Percentiles rank a stretch among this genome's conserved stretches.
These are phyloP conservation scores for Zonotrichia leucophrys DNA, from an alignment of 2,113 vertebrate genomes.

Conservation along the genomic window DNA sequence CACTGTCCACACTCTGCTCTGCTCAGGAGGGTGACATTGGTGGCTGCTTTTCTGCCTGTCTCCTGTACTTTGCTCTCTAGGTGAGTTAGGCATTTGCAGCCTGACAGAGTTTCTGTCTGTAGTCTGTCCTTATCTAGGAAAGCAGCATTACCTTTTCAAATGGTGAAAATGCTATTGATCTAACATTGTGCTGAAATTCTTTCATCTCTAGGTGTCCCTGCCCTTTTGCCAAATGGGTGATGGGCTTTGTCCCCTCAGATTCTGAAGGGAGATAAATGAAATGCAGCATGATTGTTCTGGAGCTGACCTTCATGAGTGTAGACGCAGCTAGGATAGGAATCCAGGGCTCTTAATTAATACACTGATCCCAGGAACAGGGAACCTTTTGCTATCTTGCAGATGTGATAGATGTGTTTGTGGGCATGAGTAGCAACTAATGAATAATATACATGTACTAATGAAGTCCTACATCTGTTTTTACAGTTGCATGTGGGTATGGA, in stretches of 20 bases:
- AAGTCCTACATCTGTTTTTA: neutral
- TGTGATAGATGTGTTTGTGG: neutral
- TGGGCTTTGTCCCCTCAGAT: neutral
- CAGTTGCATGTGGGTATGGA: neutral
- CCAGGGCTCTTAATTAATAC: neutral
- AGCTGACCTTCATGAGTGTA: neutral
- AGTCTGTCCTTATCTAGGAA: neutral
- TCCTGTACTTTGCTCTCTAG: conserved; percentile 17
- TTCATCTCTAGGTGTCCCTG: neutral
- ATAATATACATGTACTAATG: neutral
- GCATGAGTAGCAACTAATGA: neutral
- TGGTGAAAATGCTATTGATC: neutral
- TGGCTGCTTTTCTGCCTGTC: neutral
- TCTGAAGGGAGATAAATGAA: neutral
- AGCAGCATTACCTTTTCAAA: neutral
- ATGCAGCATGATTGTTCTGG: neutral
- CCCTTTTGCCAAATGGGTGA: neutral
- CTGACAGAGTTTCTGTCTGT: neutral
- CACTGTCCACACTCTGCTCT: rapidly evolving
- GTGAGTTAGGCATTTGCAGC: neutral
- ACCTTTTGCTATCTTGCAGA: neutral
- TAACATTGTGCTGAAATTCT: neutral
- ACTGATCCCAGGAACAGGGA: neutral
- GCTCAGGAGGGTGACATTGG: neutral
- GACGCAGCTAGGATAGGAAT: neutral